Base-by-base conservation (phyloP, 2,113 vertebrate species). In the Polypterus senegalus region DNA sequence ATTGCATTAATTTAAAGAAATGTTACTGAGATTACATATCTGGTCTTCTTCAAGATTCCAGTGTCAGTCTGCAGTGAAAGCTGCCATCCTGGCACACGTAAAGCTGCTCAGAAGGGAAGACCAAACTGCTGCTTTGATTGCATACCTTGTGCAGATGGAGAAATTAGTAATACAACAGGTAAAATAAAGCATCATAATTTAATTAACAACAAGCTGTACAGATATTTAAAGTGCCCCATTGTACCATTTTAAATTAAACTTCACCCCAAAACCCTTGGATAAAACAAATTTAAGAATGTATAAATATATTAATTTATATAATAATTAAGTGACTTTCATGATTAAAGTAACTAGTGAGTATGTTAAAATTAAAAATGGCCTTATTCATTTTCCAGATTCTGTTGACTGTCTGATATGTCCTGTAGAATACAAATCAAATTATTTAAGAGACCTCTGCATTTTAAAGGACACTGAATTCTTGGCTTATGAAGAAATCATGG, bases 151-250 rank as follows among this genome's bases (percentile, higher is more conserved):
- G 62, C 72, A 61, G 76, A 73, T 61, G 76, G 76, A 4, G 70
- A 81, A 8, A 80, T 83, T 44, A 74, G 80, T 51, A 86, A 85
- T 55, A 64, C 63, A 49, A 81, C 83, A 78, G 74, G 74, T 76
- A 58, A 6, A 45, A 46, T 9, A 60, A 9, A 7, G 46, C 6
- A 52, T 8, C 3, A 52, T 27, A 1, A 7, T 52, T 52, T 8
- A 9, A 7, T 52, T 52, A 8, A 52, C 51, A 52, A 52, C 51
- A 52, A 52, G 7, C 51, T 8, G 51, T 10, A 52, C 3, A 52
- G 51, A 52, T 52, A 7, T 10, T 8, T 10, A 52, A 8, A 4
- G 7, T 3, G 10, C 7, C 7, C 3, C 7, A 7, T 8, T 4
- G 7, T 3, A 52, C 49, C 9, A 51, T 9, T 52, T 7, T 8